These are phyloP conservation scores for Hyperoplus lanceolatus DNA, from an alignment of 2,797 vertebrate species.

Conservation along the genomic window DNA sequence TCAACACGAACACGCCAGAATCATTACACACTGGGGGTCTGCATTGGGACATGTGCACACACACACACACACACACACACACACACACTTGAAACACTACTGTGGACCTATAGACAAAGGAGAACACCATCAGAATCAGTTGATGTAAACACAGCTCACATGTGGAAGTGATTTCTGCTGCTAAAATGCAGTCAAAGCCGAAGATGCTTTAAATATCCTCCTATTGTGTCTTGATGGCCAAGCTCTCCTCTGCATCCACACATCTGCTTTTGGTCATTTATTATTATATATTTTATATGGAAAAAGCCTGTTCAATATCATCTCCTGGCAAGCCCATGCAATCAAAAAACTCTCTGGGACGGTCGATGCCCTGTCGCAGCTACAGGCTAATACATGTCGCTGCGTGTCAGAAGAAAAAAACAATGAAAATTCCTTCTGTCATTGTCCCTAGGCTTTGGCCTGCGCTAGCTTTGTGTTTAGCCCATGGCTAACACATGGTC, in stretches of 20 bases:
- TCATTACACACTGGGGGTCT: constrained; percentile 41
- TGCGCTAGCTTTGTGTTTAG: constrained; percentile 57
- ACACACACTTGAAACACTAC: not conserved
- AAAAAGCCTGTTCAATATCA: constrained; percentile 40
- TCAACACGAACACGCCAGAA: constrained; percentile 37
- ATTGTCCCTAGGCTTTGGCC: constrained; percentile 58
- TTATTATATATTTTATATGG: not conserved
- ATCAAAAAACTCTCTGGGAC: constrained; percentile 34
- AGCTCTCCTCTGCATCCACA: constrained; percentile 27
- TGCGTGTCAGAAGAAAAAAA: constrained; percentile 48
- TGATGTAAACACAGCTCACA: constrained; percentile 55
- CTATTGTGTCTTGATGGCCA: constrained; percentile 43
- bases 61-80: constrained; percentile 17
- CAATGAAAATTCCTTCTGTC: constrained; percentile 65
- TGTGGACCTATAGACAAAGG: constrained; percentile 24
- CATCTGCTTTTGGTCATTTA: constrained; percentile 57
- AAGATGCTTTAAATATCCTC: constrained; percentile 23
- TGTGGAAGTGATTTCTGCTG: constrained; percentile 62
- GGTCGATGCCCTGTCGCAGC: constrained; percentile 41
- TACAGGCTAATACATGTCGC: constrained; percentile 75
- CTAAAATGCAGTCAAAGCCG: constrained; percentile 41
- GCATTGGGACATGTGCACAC: constrained; percentile 18
- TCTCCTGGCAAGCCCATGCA: constrained; percentile 28
- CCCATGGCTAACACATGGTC: constrained; percentile 47
- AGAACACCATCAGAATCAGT: constrained; percentile 34